These are phyloP conservation scores for Pyrocephalus nanus DNA, from an alignment of 2,797 vertebrate genomes.

Conservation along the genomic window DNA sequence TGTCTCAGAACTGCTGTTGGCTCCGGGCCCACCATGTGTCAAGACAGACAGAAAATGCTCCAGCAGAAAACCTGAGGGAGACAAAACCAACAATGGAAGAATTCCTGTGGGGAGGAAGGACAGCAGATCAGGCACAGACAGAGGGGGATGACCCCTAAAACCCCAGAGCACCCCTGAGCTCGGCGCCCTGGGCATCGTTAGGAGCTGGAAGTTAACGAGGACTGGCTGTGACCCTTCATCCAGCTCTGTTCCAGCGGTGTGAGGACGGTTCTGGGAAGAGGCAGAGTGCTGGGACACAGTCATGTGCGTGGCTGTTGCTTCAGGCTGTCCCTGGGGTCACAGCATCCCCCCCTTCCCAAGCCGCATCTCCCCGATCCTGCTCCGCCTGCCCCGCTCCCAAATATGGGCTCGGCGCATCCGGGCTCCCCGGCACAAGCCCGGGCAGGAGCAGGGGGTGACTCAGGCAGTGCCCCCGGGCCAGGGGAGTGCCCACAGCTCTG, in stretches of 20 bases:
- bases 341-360: neutral
- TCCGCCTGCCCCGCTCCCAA: neutral
- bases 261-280: accelerated
- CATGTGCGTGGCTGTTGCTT: accelerated
- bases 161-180: neutral
- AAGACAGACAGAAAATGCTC: neutral
- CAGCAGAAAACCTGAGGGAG: neutral
- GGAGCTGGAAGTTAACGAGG: accelerated
- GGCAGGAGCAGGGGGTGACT: constrained; percentile 20
- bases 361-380: accelerated
- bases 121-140: accelerated
- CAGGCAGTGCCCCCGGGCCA: constrained; percentile 23
- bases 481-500: neutral
- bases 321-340: neutral
- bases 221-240: neutral
- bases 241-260: accelerated
- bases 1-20: neutral
- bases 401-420: neutral
- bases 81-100: neutral
- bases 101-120: neutral
- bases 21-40: neutral
- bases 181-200: neutral
- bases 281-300: accelerated
- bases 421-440: neutral
- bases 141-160: neutral